Evolutionary conservation across 2,888 invertebrate species (phyloP), one percentile per base, ranked within the genome.

Genomic region (Ischnus inquisitorius): DNA sequence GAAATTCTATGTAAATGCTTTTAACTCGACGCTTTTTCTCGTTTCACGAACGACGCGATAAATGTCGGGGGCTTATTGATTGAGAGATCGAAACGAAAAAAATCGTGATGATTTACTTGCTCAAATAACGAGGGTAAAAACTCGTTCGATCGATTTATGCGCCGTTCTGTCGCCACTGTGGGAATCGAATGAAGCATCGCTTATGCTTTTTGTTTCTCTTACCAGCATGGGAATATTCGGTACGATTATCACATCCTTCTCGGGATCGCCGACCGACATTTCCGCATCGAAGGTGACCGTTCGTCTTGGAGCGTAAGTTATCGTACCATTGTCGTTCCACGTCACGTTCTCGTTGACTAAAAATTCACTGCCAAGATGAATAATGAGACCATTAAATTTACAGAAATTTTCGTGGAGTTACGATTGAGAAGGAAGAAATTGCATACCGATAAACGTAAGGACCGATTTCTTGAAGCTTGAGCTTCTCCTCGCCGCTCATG

Each of bases 401-500:
- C 10, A 54, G 3, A 19, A 8, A 1, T 34, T 34, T 6, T 34
- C 8, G 34, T 1, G 0, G 34, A 34, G 1, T 34, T 1, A 6
- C 34, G 34, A 34, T 34, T 5, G 3, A 34, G 2, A 34, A 34
- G 5, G 8, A 34, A 34, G 8, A 34, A 34, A 34, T 34, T 77
- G 94, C 95, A 95, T 93, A 97, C 97, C 96, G 96, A 94, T 97
- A 98, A 19, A 96, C 96, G 90, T 97, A 97, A 0, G 98, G 98
- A 0, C 98, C 98, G 22, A 97, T 92, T 94, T 98, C 96, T 69
- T 95, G 91, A 2, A 98, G 87, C 86, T 95, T 95, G 60, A 98
- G 93, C 87, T 97, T 97, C 75, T 94, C 92, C 84, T 95, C 96
- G 0, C 97, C 97, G 0, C 94, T 93, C 43, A 96, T 91, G 93